Percentiles rank a stretch among this genome's conserved stretches.
phyloP scores from a whole-genome alignment of 2,888 invertebrate genomes.

The Hybos culiciformis region DNA sequence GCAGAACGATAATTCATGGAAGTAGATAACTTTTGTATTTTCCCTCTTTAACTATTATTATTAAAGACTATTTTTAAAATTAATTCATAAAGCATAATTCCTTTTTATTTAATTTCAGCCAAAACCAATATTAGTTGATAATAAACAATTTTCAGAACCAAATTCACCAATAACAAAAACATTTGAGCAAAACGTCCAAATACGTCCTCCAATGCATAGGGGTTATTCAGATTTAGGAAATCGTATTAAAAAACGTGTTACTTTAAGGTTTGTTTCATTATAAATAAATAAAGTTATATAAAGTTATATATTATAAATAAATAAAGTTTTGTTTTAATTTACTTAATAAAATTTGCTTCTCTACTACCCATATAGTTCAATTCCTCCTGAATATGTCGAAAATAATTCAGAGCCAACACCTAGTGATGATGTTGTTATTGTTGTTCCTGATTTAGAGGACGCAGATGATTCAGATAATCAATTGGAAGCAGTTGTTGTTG shows the following conservation, averaged over 20 bases:
- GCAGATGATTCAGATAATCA: conserved; percentile 22
- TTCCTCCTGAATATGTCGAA: conserved; percentile 33
- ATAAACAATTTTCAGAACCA: conserved; percentile 67
- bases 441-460: conserved; percentile 37
- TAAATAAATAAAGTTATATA: background rate
- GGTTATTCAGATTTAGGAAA: conserved; percentile 66
- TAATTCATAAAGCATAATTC: too few species aligned
- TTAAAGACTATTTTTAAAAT: too few species aligned
- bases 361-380: conserved; percentile 27
- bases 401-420: conserved; percentile 21
- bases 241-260: conserved; percentile 71
- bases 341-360: too few species aligned
- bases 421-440: conserved; percentile 41
- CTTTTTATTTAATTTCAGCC: conserved; percentile 31
- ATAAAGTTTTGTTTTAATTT: conserved; percentile 1
- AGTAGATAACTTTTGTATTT: too few species aligned
- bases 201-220: conserved; percentile 44
- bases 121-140: conserved; percentile 57
- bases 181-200: conserved; percentile 32
- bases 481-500: too few species aligned
- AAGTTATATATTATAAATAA: background rate
- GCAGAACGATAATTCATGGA: too few species aligned
- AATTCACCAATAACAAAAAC: conserved; percentile 54
- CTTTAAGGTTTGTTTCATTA: conserved; percentile 49
- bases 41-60: too few species aligned